Percentiles rank a stretch among this genome's conserved stretches.
Evolutionary conservation across 2,797 vertebrate genomes (phyloP).

Genomic region (Sciurus vulgaris): DNA sequence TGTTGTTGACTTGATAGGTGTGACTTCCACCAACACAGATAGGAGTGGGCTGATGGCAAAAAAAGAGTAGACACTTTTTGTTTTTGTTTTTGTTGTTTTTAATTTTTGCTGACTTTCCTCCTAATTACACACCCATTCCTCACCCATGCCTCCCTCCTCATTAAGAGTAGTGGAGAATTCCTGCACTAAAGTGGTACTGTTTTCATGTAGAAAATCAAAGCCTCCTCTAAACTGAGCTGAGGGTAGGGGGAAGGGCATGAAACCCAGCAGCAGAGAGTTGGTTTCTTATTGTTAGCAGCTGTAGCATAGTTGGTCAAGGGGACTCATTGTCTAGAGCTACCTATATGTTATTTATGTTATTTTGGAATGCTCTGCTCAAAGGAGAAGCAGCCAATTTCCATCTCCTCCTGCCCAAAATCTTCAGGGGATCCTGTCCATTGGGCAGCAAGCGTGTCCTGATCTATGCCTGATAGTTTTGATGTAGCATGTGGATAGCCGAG

Average conservation of each 20-base stretch:
- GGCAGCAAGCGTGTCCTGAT: background rate
- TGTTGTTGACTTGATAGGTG: background rate
- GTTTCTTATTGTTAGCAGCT: slow-evolving; percentile 31
- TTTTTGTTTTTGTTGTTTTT: background rate
- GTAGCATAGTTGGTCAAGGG: background rate
- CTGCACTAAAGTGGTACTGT: background rate
- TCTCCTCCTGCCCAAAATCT: background rate
- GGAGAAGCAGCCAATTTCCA: background rate
- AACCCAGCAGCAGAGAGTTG: background rate
- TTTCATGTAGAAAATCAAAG: background rate
- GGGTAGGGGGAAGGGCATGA: background rate
- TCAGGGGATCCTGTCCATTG: background rate
- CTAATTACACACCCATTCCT: background rate
- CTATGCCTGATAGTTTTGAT: background rate
- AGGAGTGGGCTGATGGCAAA: background rate
- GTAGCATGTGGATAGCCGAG: background rate
- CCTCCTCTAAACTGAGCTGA: background rate
- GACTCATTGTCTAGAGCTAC: background rate
- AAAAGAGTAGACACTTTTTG: background rate
- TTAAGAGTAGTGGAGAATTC: slow-evolving; percentile 48
- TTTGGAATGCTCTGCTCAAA: slow-evolving; percentile 60
- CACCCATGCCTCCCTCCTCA: background rate
- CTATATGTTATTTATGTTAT: slow-evolving; percentile 21
- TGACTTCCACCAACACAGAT: background rate
- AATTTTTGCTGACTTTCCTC: background rate